These are phyloP conservation scores for Coenobita brevimanus DNA, from an alignment of 1,140 invertebrate species.

Conservation along the genomic window DNA sequence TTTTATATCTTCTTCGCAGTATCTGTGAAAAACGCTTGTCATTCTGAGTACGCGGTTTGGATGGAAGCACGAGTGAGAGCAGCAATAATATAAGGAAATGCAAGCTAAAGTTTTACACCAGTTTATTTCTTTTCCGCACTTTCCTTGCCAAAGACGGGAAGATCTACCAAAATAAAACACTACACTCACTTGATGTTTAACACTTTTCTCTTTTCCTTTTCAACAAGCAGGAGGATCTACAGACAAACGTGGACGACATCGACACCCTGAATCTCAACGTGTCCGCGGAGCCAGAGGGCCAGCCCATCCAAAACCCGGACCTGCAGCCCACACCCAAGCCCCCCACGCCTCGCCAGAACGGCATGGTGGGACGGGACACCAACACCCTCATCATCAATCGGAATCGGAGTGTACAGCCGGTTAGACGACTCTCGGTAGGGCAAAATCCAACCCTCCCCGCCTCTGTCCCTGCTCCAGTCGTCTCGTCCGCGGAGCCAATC, in stretches of 20 bases:
- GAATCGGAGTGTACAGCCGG: not conserved
- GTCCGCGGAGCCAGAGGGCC: not conserved
- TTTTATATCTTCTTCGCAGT: too few relatives aligned
- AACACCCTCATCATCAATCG: not conserved
- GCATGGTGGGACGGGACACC: slow-evolving; percentile 1
- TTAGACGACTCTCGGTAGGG: not conserved
- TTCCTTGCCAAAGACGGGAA: too few relatives aligned
- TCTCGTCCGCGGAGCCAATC: not conserved
- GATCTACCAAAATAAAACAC: too few relatives aligned
- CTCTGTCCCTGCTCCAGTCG: not conserved
- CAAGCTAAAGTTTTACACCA: too few relatives aligned
- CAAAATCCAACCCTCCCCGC: not conserved
- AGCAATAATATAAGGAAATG: too few relatives aligned
- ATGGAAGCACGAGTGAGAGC: too few relatives aligned
- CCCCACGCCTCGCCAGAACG: slow-evolving; percentile 11
- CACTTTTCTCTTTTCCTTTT: not conserved
- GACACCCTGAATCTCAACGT: not conserved
- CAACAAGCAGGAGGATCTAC: slow-evolving; percentile 2
- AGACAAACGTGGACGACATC: slow-evolving; percentile 27
- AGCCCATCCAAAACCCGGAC: not conserved
- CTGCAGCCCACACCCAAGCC: not conserved
- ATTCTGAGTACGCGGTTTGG: too few relatives aligned
- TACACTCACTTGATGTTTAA: too few relatives aligned
- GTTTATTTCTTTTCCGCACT: too few relatives aligned
- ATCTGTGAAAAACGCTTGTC: too few relatives aligned